Evolutionary conservation across 2,113 vertebrate genomes (phyloP), one percentile per base, ranked within the genome.

Genomic region (Formicarius rufipectus): DNA sequence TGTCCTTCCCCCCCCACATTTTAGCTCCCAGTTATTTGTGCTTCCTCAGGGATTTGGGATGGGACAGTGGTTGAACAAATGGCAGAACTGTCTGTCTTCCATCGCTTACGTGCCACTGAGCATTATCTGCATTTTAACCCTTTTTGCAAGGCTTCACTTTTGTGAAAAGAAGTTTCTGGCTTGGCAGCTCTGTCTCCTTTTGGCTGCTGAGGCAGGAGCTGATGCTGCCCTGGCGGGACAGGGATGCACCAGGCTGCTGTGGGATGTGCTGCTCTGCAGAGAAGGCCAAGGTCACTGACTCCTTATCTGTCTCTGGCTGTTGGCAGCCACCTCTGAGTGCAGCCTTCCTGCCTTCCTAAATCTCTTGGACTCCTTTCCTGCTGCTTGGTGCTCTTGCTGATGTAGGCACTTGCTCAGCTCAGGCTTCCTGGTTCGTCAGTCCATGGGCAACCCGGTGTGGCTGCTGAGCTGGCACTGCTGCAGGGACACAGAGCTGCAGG

Each of bases 51-150:
- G 84, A 84, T 66, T 80, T 0, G 2, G 68, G 87, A 35, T 69
- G 72, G 91, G 80, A 81, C 91, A 93, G 86, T 63, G 31, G 79
- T 77, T 66, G 80, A 77, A 95, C 92, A 93, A 96, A 89, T 93
- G 91, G 88, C 92, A 95, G 76, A 63, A 21, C 82, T 84, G 72
- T 82, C 71, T 68, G n/a, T 40, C 63, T 90, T 17, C 76, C 73
- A 44, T 47, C 77, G 87, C 67, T 91, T 30, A 85, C 35, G 12
- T 96, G 93, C 95, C 93, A 86, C 31, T 7, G 67, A 90, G 66
- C 68, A 37, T 91, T 90, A 13, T 60, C 90, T 81, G 44, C 49
- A 44, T 84, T 88, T 87, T 63, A 93, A 90, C 90, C 64, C 60
- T 37, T 17, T n/a, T 47, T 13, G 28, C 4, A 7, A 91, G 85